phyloP scores from a whole-genome alignment of 2,888 invertebrate genomes.

The Leptothorax acervorum region DNA sequence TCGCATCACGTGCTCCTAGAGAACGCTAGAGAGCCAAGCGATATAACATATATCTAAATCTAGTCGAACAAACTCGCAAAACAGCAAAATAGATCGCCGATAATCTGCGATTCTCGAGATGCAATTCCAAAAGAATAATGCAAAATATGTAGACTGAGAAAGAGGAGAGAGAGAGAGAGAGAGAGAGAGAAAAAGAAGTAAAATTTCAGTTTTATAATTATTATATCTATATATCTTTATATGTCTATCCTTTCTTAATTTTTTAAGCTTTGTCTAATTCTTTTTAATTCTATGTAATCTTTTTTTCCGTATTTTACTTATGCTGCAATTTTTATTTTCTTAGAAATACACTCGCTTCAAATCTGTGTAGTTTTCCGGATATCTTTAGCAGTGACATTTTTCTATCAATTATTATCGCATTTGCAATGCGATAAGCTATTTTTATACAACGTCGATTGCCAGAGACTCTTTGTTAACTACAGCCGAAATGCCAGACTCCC shows the following conservation, averaged over 20 bases:
- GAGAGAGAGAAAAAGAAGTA: background rate
- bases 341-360: background rate
- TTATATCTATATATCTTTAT: background rate
- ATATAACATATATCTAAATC: background rate
- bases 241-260: background rate
- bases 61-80: background rate
- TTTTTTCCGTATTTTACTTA: background rate
- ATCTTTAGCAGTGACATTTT: background rate
- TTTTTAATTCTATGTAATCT: background rate
- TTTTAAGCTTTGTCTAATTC: background rate
- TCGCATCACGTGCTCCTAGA: background rate
- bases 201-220: background rate
- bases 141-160: background rate
- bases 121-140: background rate
- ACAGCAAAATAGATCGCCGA: background rate
- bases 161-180: no score
- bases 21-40: background rate
- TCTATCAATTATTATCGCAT: background rate
- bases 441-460: background rate
- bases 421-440: background rate
- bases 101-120: background rate
- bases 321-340: background rate
- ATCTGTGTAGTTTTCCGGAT: background rate
- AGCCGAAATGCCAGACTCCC: background rate
- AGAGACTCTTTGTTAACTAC: background rate